Conservation (phyloP, 2,797 vertebrate genomes). For the Ciconia nigra region DNA sequence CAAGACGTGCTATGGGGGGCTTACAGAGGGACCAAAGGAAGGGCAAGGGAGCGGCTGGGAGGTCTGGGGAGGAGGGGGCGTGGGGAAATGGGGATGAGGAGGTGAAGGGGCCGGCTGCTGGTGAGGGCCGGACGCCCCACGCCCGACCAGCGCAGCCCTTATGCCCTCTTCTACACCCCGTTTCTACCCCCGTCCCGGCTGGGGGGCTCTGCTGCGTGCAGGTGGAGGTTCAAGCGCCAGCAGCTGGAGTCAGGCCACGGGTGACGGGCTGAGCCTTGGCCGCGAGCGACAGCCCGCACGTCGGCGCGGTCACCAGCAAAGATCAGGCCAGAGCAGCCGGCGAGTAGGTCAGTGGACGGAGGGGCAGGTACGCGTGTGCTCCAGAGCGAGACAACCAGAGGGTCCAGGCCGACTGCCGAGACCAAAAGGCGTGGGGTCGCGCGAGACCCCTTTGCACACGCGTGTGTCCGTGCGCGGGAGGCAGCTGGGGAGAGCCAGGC, state of each 20-base stretch:
- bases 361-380: neutral
- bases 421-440: rapidly evolving
- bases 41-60: neutral
- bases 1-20: too few relatives aligned
- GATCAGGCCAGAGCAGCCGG: neutral
- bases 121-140: rapidly evolving
- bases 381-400: too few relatives aligned
- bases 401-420: neutral
- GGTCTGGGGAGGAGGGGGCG: too few relatives aligned
- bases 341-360: neutral
- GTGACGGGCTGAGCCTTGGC: too few relatives aligned
- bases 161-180: too few relatives aligned
- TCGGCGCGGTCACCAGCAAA: neutral
- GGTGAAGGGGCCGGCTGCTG: neutral
- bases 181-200: too few relatives aligned
- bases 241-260: neutral
- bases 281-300: neutral
- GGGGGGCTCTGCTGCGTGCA: neutral
- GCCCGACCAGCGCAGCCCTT: neutral
- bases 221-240: neutral
- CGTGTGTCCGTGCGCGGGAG: rapidly evolving
- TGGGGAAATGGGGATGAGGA: neutral
- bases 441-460: neutral
- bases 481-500: neutral
- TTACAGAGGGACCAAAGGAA: neutral